Base-by-base conservation (phyloP, 2,888 invertebrate genomes). In the Norana najaformis region DNA sequence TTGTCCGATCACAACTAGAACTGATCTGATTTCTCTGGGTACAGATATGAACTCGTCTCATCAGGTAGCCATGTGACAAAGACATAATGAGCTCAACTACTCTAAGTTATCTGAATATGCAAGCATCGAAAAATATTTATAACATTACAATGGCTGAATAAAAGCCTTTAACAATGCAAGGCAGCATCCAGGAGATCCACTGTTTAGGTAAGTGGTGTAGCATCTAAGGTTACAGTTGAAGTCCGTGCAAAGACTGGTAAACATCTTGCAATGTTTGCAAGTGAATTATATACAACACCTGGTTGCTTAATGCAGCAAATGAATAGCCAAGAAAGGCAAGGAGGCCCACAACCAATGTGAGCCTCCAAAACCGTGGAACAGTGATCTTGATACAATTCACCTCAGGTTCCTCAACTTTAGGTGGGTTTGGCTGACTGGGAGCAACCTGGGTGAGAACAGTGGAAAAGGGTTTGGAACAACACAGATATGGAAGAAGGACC, bases 91-190 rank as follows among this genome's bases (percentile, higher is more conserved):
- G n/a, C 30, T 69, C 69, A 69, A 69, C n/a, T n/a, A 69, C 5
- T 69, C n/a, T n/a, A n/a, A n/a, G n/a, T 69, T 69, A 69, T n/a
- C 69, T 69, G 69, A 69, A 47, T 1, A 30, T n/a, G 4, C 69
- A 69, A 69, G 69, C 69, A 69, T 69, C 11, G 23, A 69, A 69
- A n/a, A n/a, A n/a, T n/a, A n/a, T n/a, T n/a, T n/a, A n/a, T n/a
- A n/a, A n/a, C n/a, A n/a, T n/a, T n/a, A n/a, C n/a, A n/a, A n/a
- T n/a, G n/a, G n/a, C n/a, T n/a, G 69, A 69, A 69, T n/a, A 30
- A n/a, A 69, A 69, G 69, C 69, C 69, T n/a, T n/a, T n/a, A n/a
- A n/a, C 69, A 69, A 69, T n/a, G 30, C 69, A 69, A 69, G 69
- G 30, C 69, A 69, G n/a, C 69, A n/a, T 47, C 30, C 69, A 69